Percentiles rank a stretch among this genome's conserved stretches.
These are phyloP conservation scores for Ichneumoninae sp. DNA, from an alignment of 2,888 invertebrate species.

Conservation along the genomic window DNA sequence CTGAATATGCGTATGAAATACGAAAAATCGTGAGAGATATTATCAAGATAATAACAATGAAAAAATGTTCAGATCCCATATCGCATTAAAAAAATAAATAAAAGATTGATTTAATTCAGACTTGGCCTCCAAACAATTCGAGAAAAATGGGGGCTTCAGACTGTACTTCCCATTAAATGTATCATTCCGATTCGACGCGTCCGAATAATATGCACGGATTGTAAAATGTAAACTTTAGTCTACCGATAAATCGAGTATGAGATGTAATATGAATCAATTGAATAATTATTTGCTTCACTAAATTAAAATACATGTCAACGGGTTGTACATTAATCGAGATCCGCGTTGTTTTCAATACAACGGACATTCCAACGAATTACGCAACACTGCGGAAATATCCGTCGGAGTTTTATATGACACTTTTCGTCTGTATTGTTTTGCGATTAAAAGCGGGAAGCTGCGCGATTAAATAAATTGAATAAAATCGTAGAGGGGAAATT, in stretches of 20 bases:
- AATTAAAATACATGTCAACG: background rate
- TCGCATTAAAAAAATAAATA: background rate
- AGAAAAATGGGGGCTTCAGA: background rate
- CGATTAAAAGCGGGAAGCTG: background rate
- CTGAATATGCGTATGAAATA: background rate
- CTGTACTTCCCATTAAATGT: background rate
- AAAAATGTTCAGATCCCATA: background rate
- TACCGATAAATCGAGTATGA: background rate
- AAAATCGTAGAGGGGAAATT: background rate
- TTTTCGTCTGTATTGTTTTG: background rate
- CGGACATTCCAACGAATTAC: background rate
- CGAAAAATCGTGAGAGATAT: background rate
- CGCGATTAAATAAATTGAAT: background rate
- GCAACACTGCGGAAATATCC: background rate
- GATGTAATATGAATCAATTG: constrained; percentile 12
- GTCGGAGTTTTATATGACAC: background rate
- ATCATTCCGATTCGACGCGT: background rate
- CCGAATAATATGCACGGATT: background rate
- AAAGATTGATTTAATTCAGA: background rate
- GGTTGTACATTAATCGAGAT: background rate
- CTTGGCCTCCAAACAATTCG: background rate
- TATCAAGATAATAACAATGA: background rate
- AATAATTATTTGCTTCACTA: background rate
- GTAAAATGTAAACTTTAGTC: background rate
- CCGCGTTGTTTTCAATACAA: background rate